These are phyloP conservation scores for Branchinecta sandiegonensis DNA, from an alignment of 2,888 invertebrate genomes.

Conservation along the genomic window DNA sequence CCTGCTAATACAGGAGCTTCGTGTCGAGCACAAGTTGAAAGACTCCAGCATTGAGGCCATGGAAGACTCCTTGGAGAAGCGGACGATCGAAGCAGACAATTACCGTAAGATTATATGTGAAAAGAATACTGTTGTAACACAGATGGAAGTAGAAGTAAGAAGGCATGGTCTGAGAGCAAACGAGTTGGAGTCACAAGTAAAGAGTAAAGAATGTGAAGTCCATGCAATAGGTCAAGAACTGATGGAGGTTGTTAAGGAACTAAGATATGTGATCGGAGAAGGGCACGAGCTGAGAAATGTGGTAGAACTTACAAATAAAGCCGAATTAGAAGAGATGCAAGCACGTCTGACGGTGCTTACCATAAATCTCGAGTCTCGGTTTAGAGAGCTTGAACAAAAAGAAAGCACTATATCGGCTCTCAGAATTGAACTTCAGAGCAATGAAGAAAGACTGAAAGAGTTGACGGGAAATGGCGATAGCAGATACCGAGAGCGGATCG, in stretches of 20 bases:
- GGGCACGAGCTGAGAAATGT: not conserved
- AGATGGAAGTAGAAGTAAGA: not conserved
- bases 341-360: not conserved
- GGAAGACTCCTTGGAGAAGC: not conserved
- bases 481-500: slow-evolving; percentile 43
- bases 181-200: not conserved
- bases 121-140: not conserved
- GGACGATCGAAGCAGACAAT: not conserved
- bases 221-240: not conserved
- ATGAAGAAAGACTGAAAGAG: not conserved
- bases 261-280: not conserved
- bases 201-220: not conserved
- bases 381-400: not conserved
- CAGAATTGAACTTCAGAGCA: not conserved
- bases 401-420: not conserved
- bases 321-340: not conserved
- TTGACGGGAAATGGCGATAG: not conserved
- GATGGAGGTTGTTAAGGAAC: not conserved
- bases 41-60: not conserved
- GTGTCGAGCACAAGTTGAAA: slow-evolving; percentile 7
- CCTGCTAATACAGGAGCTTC: not conserved
- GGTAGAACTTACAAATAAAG: not conserved
- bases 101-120: not conserved
- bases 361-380: not conserved
- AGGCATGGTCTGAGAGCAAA: not conserved